A percentile compares a stretch with the other conserved stretches of the same genome.
These are phyloP conservation scores for Drosophila gunungcola DNA, from an alignment of 1,140 invertebrate species.

Conservation along the genomic window DNA sequence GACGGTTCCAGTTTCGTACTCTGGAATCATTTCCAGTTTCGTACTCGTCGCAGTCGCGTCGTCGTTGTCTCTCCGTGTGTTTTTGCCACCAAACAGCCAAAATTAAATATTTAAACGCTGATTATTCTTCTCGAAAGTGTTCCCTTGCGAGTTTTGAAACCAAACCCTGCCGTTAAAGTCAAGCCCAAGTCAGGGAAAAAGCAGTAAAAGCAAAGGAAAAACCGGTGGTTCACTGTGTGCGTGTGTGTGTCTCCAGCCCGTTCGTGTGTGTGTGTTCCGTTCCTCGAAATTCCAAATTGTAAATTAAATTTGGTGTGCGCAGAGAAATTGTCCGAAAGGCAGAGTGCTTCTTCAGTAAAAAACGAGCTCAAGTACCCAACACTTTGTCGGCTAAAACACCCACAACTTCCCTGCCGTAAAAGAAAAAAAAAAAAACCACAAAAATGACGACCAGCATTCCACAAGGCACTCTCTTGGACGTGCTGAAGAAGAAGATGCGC, in stretches of 20 bases:
- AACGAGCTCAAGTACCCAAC: constrained; percentile 64
- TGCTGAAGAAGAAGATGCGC: constrained; percentile 99
- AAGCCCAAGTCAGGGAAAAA: constrained; percentile 55
- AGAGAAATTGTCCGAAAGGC: constrained; percentile 32
- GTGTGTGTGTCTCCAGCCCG: constrained; percentile 58
- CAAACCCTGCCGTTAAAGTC: constrained; percentile 36
- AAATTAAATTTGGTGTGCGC: constrained; percentile 60
- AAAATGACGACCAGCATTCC: constrained; percentile 94
- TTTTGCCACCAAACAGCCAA: constrained; percentile 47
- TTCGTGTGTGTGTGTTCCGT: constrained; percentile 62
- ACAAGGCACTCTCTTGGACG: constrained; percentile 95
- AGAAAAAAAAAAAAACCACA: constrained; percentile 85
- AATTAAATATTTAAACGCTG: constrained; percentile 42
- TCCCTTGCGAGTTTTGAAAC: constrained; percentile 26
- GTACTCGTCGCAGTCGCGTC: constrained; percentile 73
- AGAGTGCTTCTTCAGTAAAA: constrained; percentile 60
- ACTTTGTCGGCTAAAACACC: constrained; percentile 72
- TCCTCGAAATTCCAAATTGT: constrained; percentile 63
- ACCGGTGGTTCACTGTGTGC: constrained; percentile 73
- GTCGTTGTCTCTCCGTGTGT: constrained; percentile 62
- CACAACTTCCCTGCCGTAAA: constrained; percentile 53
- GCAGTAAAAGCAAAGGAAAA: constrained; percentile 72
- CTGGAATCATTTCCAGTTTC: constrained; percentile 71
- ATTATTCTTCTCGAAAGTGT: constrained; percentile 15
- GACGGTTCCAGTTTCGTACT: constrained; percentile 33